These are phyloP conservation scores for Thunnus albacares DNA, from an alignment of 2,797 vertebrate species.

Conservation along the genomic window DNA sequence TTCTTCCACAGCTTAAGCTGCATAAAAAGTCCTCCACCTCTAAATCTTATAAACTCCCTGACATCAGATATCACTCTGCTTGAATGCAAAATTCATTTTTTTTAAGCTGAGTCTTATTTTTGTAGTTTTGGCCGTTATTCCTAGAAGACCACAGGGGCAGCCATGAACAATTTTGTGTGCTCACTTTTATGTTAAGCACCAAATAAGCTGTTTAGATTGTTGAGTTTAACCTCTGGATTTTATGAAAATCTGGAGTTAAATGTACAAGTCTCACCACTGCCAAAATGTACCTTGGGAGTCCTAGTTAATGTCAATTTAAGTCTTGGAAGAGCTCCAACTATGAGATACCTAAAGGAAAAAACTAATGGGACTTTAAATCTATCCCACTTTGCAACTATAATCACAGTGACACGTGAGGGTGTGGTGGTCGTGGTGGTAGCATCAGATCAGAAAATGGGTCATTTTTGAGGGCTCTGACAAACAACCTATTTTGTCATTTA, in stretches of 20 bases:
- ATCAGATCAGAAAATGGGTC: not conserved
- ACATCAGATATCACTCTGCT: conserved; percentile 1
- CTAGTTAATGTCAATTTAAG: not conserved
- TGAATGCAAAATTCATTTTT: not conserved
- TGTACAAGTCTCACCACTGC: not conserved
- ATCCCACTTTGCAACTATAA: too few species aligned
- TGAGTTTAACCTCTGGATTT: not conserved
- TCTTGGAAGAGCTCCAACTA: not conserved
- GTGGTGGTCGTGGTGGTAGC: not conserved
- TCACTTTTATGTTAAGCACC: not conserved
- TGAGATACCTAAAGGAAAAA: not conserved
- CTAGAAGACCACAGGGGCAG: not conserved
- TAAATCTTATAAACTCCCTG: not conserved
- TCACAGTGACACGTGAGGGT: too few species aligned
- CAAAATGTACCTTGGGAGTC: too few species aligned
- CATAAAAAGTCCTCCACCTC: conserved; percentile 3
- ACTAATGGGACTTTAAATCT: too few species aligned
- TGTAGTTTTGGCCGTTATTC: not conserved
- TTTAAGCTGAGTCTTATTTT: not conserved
- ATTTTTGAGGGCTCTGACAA: too few species aligned
- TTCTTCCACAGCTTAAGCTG: conserved; percentile 22
- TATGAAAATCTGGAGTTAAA: not conserved
- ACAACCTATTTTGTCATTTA: not conserved
- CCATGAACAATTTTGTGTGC: not conserved
- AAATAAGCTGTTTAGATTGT: not conserved